These are phyloP conservation scores for Sinocyclocheilus grahami DNA, from an alignment of 2,113 vertebrate genomes.

Conservation along the genomic window DNA sequence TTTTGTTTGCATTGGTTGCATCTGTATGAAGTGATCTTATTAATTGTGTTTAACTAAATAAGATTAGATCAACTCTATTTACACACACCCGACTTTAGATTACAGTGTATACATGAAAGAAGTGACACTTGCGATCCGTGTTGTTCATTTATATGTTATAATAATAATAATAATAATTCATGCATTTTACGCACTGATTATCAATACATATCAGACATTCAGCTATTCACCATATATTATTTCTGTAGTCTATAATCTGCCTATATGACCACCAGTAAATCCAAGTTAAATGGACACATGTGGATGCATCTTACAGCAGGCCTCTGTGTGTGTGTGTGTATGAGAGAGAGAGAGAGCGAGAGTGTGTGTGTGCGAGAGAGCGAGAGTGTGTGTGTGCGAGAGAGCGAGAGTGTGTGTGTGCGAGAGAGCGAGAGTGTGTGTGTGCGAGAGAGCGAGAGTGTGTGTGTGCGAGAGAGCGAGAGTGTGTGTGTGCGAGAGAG, in stretches of 20 bases:
- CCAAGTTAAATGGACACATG: background rate
- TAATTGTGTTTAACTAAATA: background rate
- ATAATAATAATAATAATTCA: background rate
- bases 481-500: too few species aligned
- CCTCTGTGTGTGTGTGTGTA: background rate
- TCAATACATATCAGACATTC: too few species aligned
- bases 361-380: too few species aligned
- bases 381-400: too few species aligned
- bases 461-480: too few species aligned
- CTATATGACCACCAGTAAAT: background rate
- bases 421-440: too few species aligned
- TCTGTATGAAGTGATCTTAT: background rate
- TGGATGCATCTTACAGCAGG: slow-evolving; percentile 8
- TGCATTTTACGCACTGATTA: background rate
- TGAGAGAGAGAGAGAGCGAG: too few species aligned
- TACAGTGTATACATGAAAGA: background rate
- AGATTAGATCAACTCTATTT: background rate
- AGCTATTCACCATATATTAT: background rate
- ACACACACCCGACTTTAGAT: background rate
- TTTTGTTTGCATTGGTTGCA: background rate
- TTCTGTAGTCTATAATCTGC: background rate
- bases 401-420: too few species aligned
- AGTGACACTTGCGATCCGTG: background rate
- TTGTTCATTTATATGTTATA: background rate
- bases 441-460: too few species aligned